Evolutionary conservation across 2,113 vertebrate genomes (phyloP).

Genomic region (Corydoras sp.): DNA sequence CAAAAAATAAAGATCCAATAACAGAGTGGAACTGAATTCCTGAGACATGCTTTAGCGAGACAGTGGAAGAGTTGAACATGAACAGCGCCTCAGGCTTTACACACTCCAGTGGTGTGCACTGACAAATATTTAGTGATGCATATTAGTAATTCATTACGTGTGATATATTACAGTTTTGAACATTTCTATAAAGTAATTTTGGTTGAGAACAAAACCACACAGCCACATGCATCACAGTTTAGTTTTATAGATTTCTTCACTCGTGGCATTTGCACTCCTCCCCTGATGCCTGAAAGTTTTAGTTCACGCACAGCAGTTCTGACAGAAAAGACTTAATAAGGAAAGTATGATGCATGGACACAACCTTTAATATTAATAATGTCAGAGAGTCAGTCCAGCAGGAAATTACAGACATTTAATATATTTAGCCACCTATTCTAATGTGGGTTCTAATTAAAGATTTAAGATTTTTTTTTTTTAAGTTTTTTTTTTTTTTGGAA

Average conservation of each 20-base stretch:
- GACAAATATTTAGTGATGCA: constrained; percentile 11
- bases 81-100: neutral
- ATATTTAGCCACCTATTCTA: no score
- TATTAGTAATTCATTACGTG: neutral
- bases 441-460: no score
- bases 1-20: neutral
- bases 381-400: no score
- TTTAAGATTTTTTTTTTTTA: no score
- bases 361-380: no score
- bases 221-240: no score
- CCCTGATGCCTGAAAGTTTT: neutral
- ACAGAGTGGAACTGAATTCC: constrained; percentile 48
- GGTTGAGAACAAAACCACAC: neutral
- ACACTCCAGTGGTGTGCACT: neutral
- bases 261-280: neutral
- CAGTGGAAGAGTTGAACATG: constrained; percentile 19
- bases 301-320: neutral
- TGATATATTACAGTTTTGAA: neutral
- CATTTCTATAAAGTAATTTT: constrained; percentile 6
- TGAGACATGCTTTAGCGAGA: constrained; percentile 45
- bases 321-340: no score
- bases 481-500: no score
- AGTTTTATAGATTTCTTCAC: neutral
- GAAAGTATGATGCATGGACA: no score
- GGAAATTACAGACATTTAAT: no score